Base-by-base conservation (phyloP, 2,797 vertebrate species). In the Labeo calbasu region DNA sequence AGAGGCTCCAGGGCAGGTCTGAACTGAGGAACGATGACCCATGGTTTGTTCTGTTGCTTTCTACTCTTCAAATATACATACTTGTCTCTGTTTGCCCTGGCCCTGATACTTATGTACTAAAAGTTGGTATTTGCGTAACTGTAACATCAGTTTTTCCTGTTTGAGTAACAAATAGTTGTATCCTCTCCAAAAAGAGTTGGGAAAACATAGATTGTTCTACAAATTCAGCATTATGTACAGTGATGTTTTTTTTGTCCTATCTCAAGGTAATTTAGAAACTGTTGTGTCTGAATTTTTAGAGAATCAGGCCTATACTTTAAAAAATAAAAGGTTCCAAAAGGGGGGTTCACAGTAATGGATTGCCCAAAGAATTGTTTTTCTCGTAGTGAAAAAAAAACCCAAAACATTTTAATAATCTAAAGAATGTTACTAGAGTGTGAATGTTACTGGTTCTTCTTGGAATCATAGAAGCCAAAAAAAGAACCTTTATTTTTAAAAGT, bases 11-110 rank as follows among this genome's bases (percentile, higher is more conserved):
- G 87, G 88, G 82, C 88, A 84, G 19, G 19, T 40, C 63, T 93
- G 94, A 94, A 94, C 93, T 88, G 28, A 28, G 79, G 94, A 95
- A 91, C 93, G 72, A 94, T 96, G 95, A 96, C 95, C 95, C 90
- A 23, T 88, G 79, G 84, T 88, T 91, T 95, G 93, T 93, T 88
- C 93, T 87, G 91, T 86, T 90, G 94, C 93, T 94, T 95, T 95
- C 92, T 68, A 87, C 90, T 94, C 92, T 92, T 93, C 93, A 95
- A 95, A 95, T 91, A 95, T 83, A 75, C 81, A 90, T 87, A 10
- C 66, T 84, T 90, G 93, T 3, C 63, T 83, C 89, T 95, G 94
- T 95, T 95, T 95, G 91, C 91, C 84, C 87, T 92, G 92, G 83
- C 88, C 87, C 87, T 90, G 89, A 83, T 32, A 72, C 85, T 72